These are phyloP conservation scores for Columba guinea DNA, from an alignment of 2,797 vertebrate genomes.

Conservation along the genomic window DNA sequence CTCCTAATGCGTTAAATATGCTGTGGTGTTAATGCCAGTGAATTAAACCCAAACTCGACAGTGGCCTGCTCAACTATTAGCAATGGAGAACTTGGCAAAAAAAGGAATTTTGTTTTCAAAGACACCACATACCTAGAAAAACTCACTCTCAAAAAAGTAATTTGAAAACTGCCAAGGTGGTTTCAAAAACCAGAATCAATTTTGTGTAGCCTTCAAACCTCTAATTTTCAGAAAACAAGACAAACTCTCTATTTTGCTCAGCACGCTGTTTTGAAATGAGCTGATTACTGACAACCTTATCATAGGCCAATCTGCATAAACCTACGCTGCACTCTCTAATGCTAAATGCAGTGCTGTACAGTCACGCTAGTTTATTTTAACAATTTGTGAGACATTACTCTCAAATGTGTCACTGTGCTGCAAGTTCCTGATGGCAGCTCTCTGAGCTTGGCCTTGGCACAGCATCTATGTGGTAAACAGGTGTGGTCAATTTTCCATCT, in stretches of 20 bases:
- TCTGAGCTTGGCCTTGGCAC: background rate
- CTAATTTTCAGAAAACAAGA: background rate
- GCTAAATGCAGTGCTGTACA: background rate
- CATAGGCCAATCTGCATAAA: background rate
- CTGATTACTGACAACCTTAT: background rate
- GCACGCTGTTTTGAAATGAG: background rate
- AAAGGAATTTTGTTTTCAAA: background rate
- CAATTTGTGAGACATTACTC: background rate
- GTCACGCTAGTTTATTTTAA: background rate
- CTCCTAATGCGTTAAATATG: background rate
- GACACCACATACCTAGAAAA: accelerated
- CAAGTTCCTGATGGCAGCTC: background rate
- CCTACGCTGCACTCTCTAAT: background rate
- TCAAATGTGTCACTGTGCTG: background rate
- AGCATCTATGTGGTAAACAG: background rate
- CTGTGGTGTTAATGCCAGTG: background rate
- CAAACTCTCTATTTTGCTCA: background rate
- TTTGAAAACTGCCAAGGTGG: background rate
- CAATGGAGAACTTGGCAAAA: background rate
- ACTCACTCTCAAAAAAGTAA: background rate
- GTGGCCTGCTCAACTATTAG: background rate
- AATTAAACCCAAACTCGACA: background rate
- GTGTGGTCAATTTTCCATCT: background rate
- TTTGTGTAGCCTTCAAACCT: background rate
- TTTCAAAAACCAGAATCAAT: background rate